Evolutionary conservation across 2,797 vertebrate genomes (phyloP), one percentile per base, ranked within the genome.

Genomic region (Takifugu rubripes): DNA sequence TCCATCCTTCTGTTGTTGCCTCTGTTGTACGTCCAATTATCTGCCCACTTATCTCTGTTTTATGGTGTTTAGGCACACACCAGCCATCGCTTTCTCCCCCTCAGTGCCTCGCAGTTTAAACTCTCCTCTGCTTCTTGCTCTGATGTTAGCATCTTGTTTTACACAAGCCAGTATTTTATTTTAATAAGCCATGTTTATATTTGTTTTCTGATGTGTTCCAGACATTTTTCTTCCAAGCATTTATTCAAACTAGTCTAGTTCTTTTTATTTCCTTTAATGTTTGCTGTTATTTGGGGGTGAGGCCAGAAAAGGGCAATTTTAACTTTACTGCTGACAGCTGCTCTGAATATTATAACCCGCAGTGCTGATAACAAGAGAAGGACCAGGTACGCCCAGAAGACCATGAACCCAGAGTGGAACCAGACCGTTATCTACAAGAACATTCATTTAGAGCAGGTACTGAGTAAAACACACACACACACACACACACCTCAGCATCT

Each of bases 341-440:
- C 36, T 40, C 33, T 36, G 33, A 36, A 11, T 14, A 14, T 14
- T 3, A 40, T 12, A 40, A 40, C 36, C 36, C 4, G 36, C 88
- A 99, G 97, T 83, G 94, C 93, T 75, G 97, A 99, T 67, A 96
- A 98, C 88, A 99, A 97, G 84, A 89, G 96, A 79, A 93, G 94
- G 65, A 98, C 94, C 69, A 98, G 97, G 75, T 94, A 98, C 47
- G 81, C 94, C 26, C 97, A 98, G 89, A 98, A 96, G 85, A 98
- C 95, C 71, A 84, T 94, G 88, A 98, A 98, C 87, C 97, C 97
- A 36, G 97, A 99, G 78, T 99, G 97, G 97, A 99, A 99, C 90
- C 97, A 99, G 90, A 99, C 97, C 0, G 97, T 99, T 68, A 99
- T 99, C 89, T 99, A 99, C 87, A 99, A 99, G 91, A 99, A 95